These are phyloP conservation scores for Zeugodacus cucurbitae DNA, from an alignment of 1,140 invertebrate genomes.

Conservation along the genomic window DNA sequence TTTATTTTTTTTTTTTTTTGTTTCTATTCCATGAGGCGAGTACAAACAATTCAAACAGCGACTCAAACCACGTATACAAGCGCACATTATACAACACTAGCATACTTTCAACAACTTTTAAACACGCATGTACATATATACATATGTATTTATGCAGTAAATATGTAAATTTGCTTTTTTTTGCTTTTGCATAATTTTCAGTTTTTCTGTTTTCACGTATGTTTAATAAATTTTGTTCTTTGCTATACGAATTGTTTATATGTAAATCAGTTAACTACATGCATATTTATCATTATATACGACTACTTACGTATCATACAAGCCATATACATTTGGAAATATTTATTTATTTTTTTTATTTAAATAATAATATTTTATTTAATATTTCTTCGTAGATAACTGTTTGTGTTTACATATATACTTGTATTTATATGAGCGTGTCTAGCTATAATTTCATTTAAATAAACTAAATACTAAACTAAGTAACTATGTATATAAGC, in stretches of 20 bases:
- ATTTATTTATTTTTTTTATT: not conserved
- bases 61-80: not conserved
- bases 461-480: slow-evolving; percentile 20
- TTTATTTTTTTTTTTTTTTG: not conserved
- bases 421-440: not conserved
- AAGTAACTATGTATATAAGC: not conserved
- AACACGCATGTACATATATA: not conserved
- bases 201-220: not conserved
- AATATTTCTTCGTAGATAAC: not conserved
- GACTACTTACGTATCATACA: not conserved
- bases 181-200: not conserved
- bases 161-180: not conserved
- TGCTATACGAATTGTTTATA: slow-evolving; percentile 10
- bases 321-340: not conserved
- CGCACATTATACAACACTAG: not conserved
- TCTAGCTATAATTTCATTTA: slow-evolving; percentile 7
- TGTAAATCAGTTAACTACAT: slow-evolving; percentile 13
- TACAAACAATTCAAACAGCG: not conserved
- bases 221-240: not conserved
- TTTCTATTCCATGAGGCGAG: not conserved
- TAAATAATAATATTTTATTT: not conserved
- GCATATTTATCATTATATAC: not conserved
- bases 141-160: not conserved
- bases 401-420: slow-evolving; percentile 1
- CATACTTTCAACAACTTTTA: not conserved